phyloP scores from a whole-genome alignment of 2,113 vertebrate species.

The Acanthochromis polyacanthus region DNA sequence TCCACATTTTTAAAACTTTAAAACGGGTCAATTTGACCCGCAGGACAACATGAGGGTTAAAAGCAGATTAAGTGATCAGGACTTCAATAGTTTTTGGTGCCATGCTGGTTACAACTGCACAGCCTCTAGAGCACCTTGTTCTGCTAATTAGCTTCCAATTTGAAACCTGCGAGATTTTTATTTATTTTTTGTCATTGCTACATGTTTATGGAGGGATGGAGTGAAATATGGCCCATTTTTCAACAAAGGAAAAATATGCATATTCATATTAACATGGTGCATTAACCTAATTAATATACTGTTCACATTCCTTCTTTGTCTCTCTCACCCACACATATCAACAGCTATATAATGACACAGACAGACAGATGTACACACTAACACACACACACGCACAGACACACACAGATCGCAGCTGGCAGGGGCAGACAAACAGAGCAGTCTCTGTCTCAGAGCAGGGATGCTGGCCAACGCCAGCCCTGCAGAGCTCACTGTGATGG shows the following conservation, averaged over 20 bases:
- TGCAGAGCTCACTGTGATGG: constrained; percentile 61
- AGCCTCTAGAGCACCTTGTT: constrained; percentile 3
- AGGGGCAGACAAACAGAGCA: constrained; percentile 71
- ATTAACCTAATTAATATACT: constrained; percentile 45
- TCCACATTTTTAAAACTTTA: too few species aligned
- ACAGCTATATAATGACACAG: constrained; percentile 19
- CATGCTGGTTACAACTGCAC: constrained; percentile 2
- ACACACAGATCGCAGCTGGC: constrained; percentile 72
- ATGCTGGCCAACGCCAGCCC: constrained; percentile 54
- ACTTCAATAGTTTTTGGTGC: not conserved
- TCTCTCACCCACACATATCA: constrained; percentile 40
- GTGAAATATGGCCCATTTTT: constrained; percentile 6
- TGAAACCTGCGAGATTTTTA: not conserved
- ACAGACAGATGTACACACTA: constrained; percentile 21
- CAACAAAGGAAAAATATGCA: not conserved
- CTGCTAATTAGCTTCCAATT: not conserved
- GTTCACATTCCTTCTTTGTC: constrained; percentile 26
- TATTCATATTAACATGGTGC: not conserved
- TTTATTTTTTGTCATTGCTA: not conserved
- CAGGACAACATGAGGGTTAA: too few species aligned
- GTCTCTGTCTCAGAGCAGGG: constrained; percentile 67
- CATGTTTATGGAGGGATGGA: not conserved
- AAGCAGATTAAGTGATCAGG: constrained; percentile 7
- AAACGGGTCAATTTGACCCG: too few species aligned
- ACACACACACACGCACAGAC: not conserved